These are phyloP conservation scores for Salticus scenicus DNA, from an alignment of 2,888 invertebrate species.

Conservation along the genomic window DNA sequence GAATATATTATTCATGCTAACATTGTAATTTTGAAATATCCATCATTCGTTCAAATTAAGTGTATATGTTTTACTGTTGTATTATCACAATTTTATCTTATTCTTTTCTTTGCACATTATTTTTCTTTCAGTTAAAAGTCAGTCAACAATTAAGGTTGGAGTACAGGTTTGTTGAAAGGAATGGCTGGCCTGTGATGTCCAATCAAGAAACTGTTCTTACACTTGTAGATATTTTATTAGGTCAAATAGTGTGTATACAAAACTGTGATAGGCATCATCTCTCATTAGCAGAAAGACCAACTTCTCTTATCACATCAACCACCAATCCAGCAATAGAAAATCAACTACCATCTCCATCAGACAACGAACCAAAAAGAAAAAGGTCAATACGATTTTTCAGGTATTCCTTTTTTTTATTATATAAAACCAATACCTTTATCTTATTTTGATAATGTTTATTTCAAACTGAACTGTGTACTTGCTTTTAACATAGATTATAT, in stretches of 20 bases:
- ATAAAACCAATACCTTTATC: too few species aligned
- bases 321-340: slow-evolving; percentile 6
- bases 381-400: slow-evolving; percentile 51
- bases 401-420: slow-evolving; percentile 24
- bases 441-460: too few species aligned
- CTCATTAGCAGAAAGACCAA: slow-evolving; percentile 19
- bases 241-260: slow-evolving; percentile 66
- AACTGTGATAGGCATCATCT: slow-evolving; percentile 14
- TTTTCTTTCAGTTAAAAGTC: slow-evolving; percentile 52
- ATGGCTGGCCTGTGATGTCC: slow-evolving; percentile 74
- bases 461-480: too few species aligned
- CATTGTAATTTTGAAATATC: too few species aligned
- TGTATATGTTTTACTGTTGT: too few species aligned
- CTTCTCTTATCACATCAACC: slow-evolving; percentile 21
- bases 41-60: too few species aligned
- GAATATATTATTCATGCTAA: too few species aligned
- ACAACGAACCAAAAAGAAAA: slow-evolving; percentile 40
- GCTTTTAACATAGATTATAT: too few species aligned
- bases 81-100: too few species aligned
- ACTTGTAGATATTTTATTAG: slow-evolving; percentile 73
- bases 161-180: slow-evolving; percentile 73
- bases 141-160: slow-evolving; percentile 51
- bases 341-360: slow-evolving; percentile 24
- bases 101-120: too few species aligned
- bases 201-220: slow-evolving; percentile 73